These are phyloP conservation scores for Acanthurus lineatus DNA, from an alignment of 2,797 vertebrate species.

Conservation along the genomic window DNA sequence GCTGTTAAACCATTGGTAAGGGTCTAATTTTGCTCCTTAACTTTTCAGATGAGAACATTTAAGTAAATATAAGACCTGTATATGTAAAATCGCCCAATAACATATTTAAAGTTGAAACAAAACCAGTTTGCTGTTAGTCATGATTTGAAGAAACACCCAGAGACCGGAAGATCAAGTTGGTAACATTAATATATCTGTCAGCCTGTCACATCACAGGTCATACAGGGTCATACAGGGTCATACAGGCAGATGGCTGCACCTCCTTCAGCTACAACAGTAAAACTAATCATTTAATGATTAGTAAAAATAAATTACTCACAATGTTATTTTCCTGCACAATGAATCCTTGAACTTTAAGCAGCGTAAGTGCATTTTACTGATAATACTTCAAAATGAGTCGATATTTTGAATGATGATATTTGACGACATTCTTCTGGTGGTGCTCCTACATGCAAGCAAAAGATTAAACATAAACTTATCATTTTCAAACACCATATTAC, in stretches of 20 bases:
- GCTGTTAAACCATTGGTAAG: neutral
- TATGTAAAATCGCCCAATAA: neutral
- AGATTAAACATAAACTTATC: neutral
- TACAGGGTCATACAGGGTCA: too few relatives aligned
- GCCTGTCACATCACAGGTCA: too few relatives aligned
- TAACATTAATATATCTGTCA: too few relatives aligned
- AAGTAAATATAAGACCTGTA: neutral
- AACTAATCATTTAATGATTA: neutral
- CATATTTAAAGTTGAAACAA: neutral
- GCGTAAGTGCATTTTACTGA: neutral
- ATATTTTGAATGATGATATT: neutral
- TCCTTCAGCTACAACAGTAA: neutral
- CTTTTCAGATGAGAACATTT: neutral
- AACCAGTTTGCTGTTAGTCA: too few relatives aligned
- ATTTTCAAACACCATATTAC: conserved; percentile 20
- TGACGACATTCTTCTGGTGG: neutral
- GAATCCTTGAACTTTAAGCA: neutral
- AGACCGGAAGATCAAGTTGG: too few relatives aligned
- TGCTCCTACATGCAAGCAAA: neutral
- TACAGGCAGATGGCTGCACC: too few relatives aligned
- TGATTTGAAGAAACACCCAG: too few relatives aligned
- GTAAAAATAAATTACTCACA: neutral
- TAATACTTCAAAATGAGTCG: neutral
- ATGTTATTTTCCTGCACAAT: neutral
- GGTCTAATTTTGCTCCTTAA: neutral